Evolutionary conservation across 2,797 vertebrate genomes (phyloP).

Genomic region (Sparidentex hasta): DNA sequence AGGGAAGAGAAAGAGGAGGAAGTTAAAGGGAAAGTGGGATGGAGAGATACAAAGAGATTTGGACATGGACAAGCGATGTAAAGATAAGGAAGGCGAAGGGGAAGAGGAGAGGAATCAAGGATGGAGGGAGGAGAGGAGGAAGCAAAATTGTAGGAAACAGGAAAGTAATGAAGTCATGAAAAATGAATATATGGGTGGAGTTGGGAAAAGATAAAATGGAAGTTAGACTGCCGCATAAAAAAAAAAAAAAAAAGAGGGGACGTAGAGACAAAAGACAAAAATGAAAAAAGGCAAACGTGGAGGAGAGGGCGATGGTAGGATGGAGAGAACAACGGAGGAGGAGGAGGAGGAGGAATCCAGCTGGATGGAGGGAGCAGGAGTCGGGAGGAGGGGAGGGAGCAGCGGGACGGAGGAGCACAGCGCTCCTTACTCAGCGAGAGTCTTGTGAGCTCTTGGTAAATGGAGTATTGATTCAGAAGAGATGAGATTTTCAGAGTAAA

Average conservation of each 20-base stretch:
- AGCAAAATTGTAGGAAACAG: background rate
- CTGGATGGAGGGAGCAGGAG: slow-evolving; percentile 2
- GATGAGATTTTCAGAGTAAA: slow-evolving; percentile 80
- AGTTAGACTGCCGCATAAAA: background rate
- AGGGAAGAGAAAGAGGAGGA: background rate
- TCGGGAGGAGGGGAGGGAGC: background rate
- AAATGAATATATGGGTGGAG: background rate
- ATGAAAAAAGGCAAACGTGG: background rate
- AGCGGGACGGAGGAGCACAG: slow-evolving; percentile 37
- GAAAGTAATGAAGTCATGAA: background rate
- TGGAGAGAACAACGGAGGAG: background rate
- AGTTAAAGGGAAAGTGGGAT: background rate
- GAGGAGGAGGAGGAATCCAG: background rate
- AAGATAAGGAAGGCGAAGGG: background rate
- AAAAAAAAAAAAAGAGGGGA: background rate
- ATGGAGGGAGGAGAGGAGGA: background rate
- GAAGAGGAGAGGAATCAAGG: background rate
- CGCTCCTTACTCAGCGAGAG: slow-evolving; percentile 31
- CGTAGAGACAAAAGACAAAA: background rate
- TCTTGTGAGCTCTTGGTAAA: slow-evolving; percentile 66
- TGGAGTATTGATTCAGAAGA: slow-evolving; percentile 79
- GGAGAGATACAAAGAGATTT: background rate
- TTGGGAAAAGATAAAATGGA: background rate
- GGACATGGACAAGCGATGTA: background rate
- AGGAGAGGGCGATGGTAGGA: background rate